A percentile compares a stretch with the other conserved stretches of the same genome.
phyloP scores from a whole-genome alignment of 2,888 invertebrate genomes.

The Orthosia cruda region DNA sequence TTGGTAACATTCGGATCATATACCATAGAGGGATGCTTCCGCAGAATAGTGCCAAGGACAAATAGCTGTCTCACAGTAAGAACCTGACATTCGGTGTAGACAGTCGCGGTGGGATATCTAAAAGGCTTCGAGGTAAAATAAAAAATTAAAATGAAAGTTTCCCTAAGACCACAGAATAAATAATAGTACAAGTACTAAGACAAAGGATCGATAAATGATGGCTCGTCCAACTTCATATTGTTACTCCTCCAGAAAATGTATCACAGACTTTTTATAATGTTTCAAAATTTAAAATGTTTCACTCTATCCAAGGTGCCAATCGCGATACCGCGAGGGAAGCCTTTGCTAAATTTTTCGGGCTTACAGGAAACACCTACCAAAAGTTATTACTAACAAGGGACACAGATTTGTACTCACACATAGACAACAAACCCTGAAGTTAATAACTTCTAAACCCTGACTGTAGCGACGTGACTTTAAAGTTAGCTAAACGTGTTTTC shows the following conservation, averaged over 20 bases:
- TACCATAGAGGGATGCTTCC: no score
- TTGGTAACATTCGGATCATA: no score
- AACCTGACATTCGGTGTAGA: no score
- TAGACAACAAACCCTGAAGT: slow-evolving; percentile 10
- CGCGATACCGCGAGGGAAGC: neutral
- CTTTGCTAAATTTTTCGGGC: neutral
- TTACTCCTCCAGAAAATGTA: neutral
- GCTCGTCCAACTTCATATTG: neutral
- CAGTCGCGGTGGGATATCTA: no score
- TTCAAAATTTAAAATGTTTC: neutral
- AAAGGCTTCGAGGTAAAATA: no score
- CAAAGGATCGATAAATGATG: neutral
- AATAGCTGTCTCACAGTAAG: no score
- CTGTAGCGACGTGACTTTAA: slow-evolving; percentile 31
- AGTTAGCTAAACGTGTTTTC: slow-evolving; percentile 43
- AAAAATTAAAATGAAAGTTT: no score
- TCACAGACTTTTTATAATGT: neutral
- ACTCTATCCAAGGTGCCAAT: no score
- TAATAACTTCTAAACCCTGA: slow-evolving; percentile 36
- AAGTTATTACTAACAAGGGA: neutral
- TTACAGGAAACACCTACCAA: neutral
- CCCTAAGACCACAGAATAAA: no score
- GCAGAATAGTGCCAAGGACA: no score
- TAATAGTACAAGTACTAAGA: no score
- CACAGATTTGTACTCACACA: slow-evolving; percentile 9